phyloP scores from a whole-genome alignment of 2,888 invertebrate genomes.

The Scaptomyza polygonia region DNA sequence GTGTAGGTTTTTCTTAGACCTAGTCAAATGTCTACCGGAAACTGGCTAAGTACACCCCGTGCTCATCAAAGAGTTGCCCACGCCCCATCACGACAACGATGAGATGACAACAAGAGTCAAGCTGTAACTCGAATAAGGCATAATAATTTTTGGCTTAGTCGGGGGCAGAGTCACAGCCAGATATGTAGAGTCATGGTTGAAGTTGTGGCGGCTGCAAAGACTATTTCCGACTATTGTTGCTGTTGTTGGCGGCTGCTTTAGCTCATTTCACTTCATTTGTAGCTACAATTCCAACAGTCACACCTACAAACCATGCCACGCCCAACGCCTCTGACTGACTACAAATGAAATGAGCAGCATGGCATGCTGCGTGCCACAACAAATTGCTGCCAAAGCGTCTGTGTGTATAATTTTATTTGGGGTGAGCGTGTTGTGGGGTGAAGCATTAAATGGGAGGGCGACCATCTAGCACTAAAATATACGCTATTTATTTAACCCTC shows the following conservation, averaged over 20 bases:
- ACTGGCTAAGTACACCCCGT: constrained; percentile 44
- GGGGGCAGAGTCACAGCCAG: background rate
- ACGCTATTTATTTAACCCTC: constrained; percentile 38
- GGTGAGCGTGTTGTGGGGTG: no score
- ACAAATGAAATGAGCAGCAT: constrained; percentile 64
- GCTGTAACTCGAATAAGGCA: constrained; percentile 36
- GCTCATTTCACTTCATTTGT: constrained; percentile 71
- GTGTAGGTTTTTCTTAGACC: constrained; percentile 8
- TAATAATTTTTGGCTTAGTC: constrained; percentile 44
- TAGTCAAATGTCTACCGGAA: constrained; percentile 44
- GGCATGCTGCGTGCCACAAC: constrained; percentile 73
- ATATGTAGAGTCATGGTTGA: background rate
- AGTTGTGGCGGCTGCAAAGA: constrained; percentile 21
- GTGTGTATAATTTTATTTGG: background rate
- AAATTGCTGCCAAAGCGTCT: constrained; percentile 59
- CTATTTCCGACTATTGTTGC: constrained; percentile 40
- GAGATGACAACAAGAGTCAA: constrained; percentile 30
- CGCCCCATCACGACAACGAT: constrained; percentile 37
- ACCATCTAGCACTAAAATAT: constrained; percentile 28
- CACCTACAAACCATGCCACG: constrained; percentile 56
- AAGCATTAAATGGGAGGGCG: constrained; percentile 15
- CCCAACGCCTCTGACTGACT: constrained; percentile 38
- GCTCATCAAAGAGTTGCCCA: constrained; percentile 50
- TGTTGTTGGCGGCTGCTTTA: constrained; percentile 27
- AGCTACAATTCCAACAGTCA: constrained; percentile 68